Evolutionary conservation across 2,797 vertebrate species (phyloP).

Genomic region (Myiotriccus ornatus): DNA sequence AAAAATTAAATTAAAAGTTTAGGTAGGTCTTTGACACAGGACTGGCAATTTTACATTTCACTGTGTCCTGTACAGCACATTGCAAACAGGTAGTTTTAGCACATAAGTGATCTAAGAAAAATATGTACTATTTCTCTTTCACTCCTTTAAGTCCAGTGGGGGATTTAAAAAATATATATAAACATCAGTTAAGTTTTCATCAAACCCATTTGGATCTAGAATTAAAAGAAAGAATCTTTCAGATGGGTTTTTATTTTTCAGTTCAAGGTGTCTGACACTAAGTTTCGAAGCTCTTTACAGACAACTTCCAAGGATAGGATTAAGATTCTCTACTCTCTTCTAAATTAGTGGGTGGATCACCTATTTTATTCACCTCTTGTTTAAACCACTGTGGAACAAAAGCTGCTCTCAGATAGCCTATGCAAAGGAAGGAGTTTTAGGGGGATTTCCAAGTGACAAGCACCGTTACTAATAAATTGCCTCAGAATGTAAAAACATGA

Average conservation of each 20-base stretch:
- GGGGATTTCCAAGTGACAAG: constrained; percentile 68
- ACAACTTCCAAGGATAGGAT: not conserved
- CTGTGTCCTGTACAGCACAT: not conserved
- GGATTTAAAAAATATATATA: not conserved
- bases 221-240: not conserved
- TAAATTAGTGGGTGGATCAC: not conserved
- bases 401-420: not conserved
- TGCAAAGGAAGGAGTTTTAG: constrained; percentile 18
- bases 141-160: not conserved
- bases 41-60: not conserved
- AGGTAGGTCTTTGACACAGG: not conserved
- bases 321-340: not conserved
- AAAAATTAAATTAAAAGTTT: not conserved
- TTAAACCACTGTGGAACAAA: constrained; percentile 37
- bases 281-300: not conserved
- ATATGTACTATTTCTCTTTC: not conserved
- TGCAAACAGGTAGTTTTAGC: not conserved
- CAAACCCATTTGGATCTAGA: not conserved
- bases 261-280: not conserved
- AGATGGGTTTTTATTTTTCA: not conserved
- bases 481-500: constrained; percentile 75
- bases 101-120: not conserved
- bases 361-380: constrained; percentile 13
- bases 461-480: constrained; percentile 71
- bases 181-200: not conserved